These are phyloP conservation scores for Diaperis boleti DNA, from an alignment of 2,888 invertebrate genomes.

Conservation along the genomic window DNA sequence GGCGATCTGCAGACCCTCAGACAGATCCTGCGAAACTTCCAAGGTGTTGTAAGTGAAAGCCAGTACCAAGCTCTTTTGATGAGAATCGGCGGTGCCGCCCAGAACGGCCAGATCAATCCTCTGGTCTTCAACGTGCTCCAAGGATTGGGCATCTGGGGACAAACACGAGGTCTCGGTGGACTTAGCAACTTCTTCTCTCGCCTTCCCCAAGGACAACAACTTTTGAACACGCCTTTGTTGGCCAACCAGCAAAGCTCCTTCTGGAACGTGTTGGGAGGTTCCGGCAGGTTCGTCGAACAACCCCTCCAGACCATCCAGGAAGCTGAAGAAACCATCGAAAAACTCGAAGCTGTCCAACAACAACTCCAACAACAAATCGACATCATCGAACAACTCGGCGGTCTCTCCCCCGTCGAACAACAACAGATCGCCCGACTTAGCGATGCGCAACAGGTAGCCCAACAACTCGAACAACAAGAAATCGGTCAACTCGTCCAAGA, in stretches of 20 bases:
- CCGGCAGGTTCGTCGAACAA: too few relatives aligned
- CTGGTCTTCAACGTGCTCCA: constrained; percentile 41
- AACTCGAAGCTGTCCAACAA: neutral
- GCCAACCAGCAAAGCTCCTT: neutral
- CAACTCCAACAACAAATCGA: neutral
- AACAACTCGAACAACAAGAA: too few relatives aligned
- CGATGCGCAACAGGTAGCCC: too few relatives aligned
- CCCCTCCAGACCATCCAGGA: too few relatives aligned
- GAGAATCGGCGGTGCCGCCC: constrained; percentile 44
- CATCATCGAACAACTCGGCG: too few relatives aligned
- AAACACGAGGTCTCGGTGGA: too few relatives aligned
- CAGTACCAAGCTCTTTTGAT: constrained; percentile 46
- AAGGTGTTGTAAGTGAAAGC: constrained; percentile 46
- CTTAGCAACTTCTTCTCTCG: neutral
- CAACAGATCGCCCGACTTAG: too few relatives aligned
- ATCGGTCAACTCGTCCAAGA: too few relatives aligned
- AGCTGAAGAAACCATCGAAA: constrained; percentile 3
- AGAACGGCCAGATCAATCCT: constrained; percentile 45
- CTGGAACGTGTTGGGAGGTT: too few relatives aligned
- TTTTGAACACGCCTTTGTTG: constrained; percentile 6
- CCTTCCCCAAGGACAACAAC: neutral
- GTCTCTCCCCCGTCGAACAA: too few relatives aligned
- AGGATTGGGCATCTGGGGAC: neutral
- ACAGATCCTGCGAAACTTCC: constrained; percentile 47
- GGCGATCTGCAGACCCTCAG: constrained; percentile 44